Percentiles rank a stretch among this genome's conserved stretches.
phyloP scores from a whole-genome alignment of 2,113 vertebrate genomes.

The Butorides virescens region DNA sequence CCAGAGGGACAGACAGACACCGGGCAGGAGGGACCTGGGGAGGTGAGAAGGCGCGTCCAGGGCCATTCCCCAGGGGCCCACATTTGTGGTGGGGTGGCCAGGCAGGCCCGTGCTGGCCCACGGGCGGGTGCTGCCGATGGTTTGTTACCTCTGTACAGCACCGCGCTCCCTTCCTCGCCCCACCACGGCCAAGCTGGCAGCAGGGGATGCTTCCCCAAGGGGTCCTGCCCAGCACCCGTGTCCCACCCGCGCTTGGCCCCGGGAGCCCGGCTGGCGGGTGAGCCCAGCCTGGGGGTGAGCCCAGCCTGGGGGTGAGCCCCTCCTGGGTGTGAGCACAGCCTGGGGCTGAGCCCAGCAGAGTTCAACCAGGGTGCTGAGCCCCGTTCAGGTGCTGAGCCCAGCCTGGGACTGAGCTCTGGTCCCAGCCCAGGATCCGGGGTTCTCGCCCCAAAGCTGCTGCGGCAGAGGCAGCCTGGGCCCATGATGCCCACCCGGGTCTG shows the following conservation, averaged over 20 bases:
- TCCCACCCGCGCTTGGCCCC: rapidly evolving
- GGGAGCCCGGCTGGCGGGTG: neutral
- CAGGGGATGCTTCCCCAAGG: rapidly evolving
- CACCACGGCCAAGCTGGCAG: neutral
- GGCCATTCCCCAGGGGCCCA: neutral
- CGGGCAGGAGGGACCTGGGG: neutral
- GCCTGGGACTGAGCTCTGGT: neutral
- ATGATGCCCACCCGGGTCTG: neutral
- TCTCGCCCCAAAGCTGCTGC: rapidly evolving
- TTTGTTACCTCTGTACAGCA: neutral
- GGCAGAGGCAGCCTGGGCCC: neutral
- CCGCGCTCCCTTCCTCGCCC: neutral
- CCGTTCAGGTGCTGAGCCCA: neutral
- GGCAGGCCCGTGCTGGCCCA: neutral
- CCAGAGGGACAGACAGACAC: neutral
- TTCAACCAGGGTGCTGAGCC: neutral
- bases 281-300: neutral
- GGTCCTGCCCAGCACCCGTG: rapidly evolving
- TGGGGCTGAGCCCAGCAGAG: neutral
- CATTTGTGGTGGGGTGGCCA: rapidly evolving
- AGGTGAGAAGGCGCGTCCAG: neutral
- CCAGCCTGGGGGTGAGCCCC: neutral
- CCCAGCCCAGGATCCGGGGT: neutral
- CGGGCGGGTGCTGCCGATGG: rapidly evolving
- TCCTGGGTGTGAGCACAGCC: neutral